These are phyloP conservation scores for Acromyrmex charruanus DNA, from an alignment of 1,140 invertebrate genomes.

Conservation along the genomic window DNA sequence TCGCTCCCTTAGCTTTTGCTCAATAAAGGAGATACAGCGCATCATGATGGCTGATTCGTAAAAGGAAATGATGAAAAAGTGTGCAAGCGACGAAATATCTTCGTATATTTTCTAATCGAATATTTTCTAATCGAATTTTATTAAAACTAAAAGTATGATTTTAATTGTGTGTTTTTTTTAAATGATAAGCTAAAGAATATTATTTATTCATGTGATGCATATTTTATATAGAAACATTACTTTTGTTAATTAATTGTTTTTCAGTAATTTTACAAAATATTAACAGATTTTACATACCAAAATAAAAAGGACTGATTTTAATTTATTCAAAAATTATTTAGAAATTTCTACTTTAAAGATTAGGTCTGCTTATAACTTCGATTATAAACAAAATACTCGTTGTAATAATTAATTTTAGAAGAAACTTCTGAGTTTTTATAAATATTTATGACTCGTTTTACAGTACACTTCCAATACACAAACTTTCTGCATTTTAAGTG, in stretches of 20 bases:
- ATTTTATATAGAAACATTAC: neutral
- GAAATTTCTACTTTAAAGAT: neutral
- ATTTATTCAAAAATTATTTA: neutral
- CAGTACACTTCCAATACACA: neutral
- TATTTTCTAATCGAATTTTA: neutral
- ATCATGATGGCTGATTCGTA: neutral
- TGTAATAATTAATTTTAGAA: neutral
- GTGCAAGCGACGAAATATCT: neutral
- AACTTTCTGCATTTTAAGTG: neutral
- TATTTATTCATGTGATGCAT: neutral
- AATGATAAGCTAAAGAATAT: neutral
- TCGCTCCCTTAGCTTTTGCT: constrained; percentile 11
- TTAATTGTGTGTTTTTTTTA: neutral
- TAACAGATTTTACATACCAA: neutral
- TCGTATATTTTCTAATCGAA: neutral
- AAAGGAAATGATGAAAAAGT: constrained; percentile 2
- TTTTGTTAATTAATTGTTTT: neutral
- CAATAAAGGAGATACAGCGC: constrained; percentile 36
- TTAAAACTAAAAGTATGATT: neutral
- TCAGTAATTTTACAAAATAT: neutral
- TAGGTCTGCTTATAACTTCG: neutral
- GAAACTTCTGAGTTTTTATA: neutral
- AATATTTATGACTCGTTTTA: neutral
- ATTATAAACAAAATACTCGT: neutral
- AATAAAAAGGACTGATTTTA: neutral